Percentiles rank a stretch among this genome's conserved stretches.
Evolutionary conservation across 2,797 vertebrate genomes (phyloP).

Genomic region (Megalops cyprinoides): DNA sequence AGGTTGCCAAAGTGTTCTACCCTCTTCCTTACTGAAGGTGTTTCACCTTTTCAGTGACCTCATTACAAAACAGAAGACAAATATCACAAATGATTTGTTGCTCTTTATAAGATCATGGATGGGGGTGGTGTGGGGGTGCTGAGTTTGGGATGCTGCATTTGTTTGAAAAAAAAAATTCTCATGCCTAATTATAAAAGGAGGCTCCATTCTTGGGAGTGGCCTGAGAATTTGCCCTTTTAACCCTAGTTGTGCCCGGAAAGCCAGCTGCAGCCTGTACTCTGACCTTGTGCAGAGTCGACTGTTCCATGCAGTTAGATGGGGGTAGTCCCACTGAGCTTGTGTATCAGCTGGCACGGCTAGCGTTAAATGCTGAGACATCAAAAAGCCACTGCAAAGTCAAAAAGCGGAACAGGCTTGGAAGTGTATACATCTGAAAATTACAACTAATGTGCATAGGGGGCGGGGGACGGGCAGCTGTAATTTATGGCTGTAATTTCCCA

Average conservation of each 20-base stretch:
- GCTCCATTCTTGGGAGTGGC: conserved; percentile 40
- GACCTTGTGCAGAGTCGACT: not conserved
- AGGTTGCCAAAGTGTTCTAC: conserved; percentile 86
- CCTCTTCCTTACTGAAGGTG: conserved; percentile 95
- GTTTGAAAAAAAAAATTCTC: conserved; percentile 43
- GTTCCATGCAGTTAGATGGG: not conserved
- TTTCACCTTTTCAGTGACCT: conserved; percentile 41
- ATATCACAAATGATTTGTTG: conserved; percentile 22
- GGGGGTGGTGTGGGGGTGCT: conserved; percentile 34
- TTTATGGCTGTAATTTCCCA: not conserved
- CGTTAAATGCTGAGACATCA: conserved; percentile 45
- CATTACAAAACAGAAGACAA: conserved; percentile 2
- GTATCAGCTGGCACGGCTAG: conserved; percentile 46
- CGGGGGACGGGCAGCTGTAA: conserved; percentile 18
- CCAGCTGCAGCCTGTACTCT: conserved; percentile 14
- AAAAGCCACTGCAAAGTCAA: conserved; percentile 44
- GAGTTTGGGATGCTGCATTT: conserved; percentile 43
- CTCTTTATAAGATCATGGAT: conserved; percentile 22
- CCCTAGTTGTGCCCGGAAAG: conserved; percentile 45
- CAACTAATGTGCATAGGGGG: conserved; percentile 11
- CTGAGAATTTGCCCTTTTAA: conserved; percentile 44
- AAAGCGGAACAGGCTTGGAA: conserved; percentile 49
- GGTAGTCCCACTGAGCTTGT: not conserved
- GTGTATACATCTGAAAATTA: conserved; percentile 28
- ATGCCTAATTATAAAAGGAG: conserved; percentile 38